A percentile compares a stretch with the other conserved stretches of the same genome.
Evolutionary conservation across 2,888 invertebrate genomes (phyloP).

Genomic region (Synergus japonicus): DNA sequence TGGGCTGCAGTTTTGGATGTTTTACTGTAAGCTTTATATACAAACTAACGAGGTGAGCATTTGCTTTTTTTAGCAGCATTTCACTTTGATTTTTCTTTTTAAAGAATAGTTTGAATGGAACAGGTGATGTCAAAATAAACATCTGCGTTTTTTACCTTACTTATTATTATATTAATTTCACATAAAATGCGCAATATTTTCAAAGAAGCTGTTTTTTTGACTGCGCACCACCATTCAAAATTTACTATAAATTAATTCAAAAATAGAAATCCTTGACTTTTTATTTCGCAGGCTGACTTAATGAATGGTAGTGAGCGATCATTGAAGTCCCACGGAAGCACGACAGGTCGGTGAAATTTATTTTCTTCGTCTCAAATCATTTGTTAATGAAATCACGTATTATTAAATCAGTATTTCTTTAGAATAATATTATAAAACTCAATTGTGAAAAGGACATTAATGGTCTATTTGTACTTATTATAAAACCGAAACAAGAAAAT

Average conservation of each 20-base stretch:
- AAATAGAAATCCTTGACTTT: neutral
- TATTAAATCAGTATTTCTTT: constrained; percentile 29
- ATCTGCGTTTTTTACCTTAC: neutral
- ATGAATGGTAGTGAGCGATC: constrained; percentile 3
- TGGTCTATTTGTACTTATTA: constrained; percentile 17
- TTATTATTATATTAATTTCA: neutral
- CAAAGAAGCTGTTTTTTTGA: too few species aligned
- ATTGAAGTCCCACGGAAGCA: neutral
- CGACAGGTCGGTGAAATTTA: constrained; percentile 16
- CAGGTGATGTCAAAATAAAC: constrained; percentile 17
- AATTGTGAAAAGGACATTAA: constrained; percentile 42
- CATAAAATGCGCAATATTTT: too few species aligned
- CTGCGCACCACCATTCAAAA: neutral
- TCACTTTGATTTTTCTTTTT: neutral
- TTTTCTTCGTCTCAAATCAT: neutral
- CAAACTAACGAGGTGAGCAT: constrained; percentile 53
- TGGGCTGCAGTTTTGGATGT: constrained; percentile 59
- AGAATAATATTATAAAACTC: constrained; percentile 46
- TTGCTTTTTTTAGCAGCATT: constrained; percentile 37
- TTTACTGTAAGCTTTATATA: constrained; percentile 57
- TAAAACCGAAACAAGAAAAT: neutral
- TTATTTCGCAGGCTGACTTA: constrained; percentile 30
- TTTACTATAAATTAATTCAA: neutral
- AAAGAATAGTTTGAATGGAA: constrained; percentile 4
- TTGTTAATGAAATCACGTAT: neutral